Evolutionary conservation across 1,140 invertebrate species (phyloP).

Genomic region (Dreissena polymorpha): DNA sequence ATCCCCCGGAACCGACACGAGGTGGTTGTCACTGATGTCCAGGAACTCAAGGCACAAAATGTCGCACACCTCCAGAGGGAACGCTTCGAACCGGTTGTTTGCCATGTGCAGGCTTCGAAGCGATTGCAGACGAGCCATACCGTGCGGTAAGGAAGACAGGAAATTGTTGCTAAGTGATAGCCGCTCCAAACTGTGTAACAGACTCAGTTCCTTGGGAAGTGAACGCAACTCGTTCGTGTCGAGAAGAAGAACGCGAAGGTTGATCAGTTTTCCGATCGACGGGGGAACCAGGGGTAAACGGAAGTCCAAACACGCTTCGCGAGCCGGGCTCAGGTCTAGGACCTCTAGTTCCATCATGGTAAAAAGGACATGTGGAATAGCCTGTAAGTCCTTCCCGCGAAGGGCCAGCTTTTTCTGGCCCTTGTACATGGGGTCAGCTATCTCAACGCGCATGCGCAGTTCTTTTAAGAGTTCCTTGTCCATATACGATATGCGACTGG

Average conservation of each 20-base stretch:
- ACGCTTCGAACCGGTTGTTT: conserved; percentile 77
- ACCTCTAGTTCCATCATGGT: conserved; percentile 77
- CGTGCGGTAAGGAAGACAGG: conserved; percentile 70
- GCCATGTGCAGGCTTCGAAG: conserved; percentile 77
- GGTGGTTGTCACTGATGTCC: conserved; percentile 75
- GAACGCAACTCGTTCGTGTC: conserved; percentile 78
- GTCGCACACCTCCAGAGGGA: conserved; percentile 74
- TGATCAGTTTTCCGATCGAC: conserved; percentile 74
- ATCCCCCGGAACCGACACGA: conserved; percentile 68
- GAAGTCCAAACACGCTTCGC: conserved; percentile 77
- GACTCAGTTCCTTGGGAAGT: conserved; percentile 74
- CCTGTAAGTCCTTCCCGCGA: conserved; percentile 70
- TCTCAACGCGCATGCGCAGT: conserved; percentile 72
- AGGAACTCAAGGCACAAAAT: conserved; percentile 75
- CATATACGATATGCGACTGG: conserved; percentile 9
- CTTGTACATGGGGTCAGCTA: conserved; percentile 72
- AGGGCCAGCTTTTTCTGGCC: conserved; percentile 78
- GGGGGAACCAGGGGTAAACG: conserved; percentile 72
- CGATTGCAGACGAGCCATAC: conserved; percentile 72
- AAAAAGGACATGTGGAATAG: conserved; percentile 74
- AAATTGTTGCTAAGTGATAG: conserved; percentile 78
- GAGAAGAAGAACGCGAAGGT: conserved; percentile 75
- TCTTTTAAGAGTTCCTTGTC: conserved; percentile 54
- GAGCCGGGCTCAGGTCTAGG: conserved; percentile 78
- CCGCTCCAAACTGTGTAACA: conserved; percentile 75